Evolutionary conservation across 2,888 invertebrate species (phyloP), one percentile per base, ranked within the genome.

Genomic region (Caenorhabditis imperialis): DNA sequence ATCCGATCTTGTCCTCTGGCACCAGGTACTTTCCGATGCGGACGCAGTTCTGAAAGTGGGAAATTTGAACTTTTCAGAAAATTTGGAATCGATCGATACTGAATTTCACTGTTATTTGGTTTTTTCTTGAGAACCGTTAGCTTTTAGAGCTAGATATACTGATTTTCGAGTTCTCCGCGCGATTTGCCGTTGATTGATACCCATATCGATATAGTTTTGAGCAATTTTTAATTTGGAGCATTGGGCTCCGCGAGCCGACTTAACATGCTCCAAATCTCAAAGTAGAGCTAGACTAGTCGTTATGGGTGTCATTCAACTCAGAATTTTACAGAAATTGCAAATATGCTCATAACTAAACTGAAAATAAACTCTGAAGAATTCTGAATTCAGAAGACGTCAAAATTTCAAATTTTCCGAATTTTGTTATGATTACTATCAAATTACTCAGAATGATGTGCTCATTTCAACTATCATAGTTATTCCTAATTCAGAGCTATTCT

Each of bases 1-100:
- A 78, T 40, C 78, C 81, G 67, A 81, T 72, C 65, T 80, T 80
- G 44, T 79, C 78, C 44, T 81, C 55, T 62, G 81, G 81, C 20
- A 75, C 58, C 20, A 58, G 20, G 65, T 72, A 77, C 54, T 75
- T 50, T 53, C 79, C 77, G 53, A 81, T 75, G 37, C 81, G 70
- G 51, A 69, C 42, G 60, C 81, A 81, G 57, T 75, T 70, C 77
- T 77, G 72, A 7, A 72, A 63, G 25, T 37, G 37, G 38, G 38
- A 48, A 20, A 25, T 35, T 50, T 22, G 35, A 20, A 48, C 8
- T 30, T 16, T 27, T 20, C 30, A 16, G 5, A n/a, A 8, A 12
- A 20, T 50, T 8, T 3, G 35, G 35, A 50, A 6, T 35, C 33
- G 30, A 30, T 30, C 7, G 30, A 30, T 30, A 30, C 30, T 30